Percentiles rank a stretch among this genome's conserved stretches.
These are phyloP conservation scores for Macrostomum cliftonense DNA, from an alignment of 2,888 invertebrate species.

Conservation along the genomic window DNA sequence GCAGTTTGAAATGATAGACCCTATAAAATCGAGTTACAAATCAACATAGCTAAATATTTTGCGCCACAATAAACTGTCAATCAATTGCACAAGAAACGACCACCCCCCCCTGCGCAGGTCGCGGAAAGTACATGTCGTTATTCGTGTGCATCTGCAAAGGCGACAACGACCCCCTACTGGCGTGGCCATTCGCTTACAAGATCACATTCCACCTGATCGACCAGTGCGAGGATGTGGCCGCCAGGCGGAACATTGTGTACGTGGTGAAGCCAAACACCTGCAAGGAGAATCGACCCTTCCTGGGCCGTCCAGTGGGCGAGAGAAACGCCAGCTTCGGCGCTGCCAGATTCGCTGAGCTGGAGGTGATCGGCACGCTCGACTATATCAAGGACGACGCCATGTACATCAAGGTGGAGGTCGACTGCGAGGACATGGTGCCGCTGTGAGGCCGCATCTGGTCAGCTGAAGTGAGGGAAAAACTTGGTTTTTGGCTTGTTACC, in stretches of 20 bases:
- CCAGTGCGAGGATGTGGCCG: slow-evolving; percentile 23
- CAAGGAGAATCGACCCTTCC: slow-evolving; percentile 25
- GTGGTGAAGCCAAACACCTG: slow-evolving; percentile 22
- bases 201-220: slow-evolving; percentile 25
- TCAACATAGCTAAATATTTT: too few species aligned
- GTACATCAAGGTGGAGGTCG: slow-evolving; percentile 17
- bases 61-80: too few species aligned
- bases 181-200: slow-evolving; percentile 25
- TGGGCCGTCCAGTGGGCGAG: slow-evolving; percentile 31
- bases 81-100: too few species aligned
- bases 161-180: slow-evolving; percentile 23
- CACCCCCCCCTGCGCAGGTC: slow-evolving; percentile 15
- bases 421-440: slow-evolving; percentile 14
- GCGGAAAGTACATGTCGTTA: slow-evolving; percentile 23
- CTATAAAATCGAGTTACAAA: too few species aligned
- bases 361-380: slow-evolving; percentile 14
- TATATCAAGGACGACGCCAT: slow-evolving; percentile 18
- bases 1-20: too few species aligned
- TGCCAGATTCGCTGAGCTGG: slow-evolving; percentile 21
- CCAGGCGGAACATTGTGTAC: slow-evolving; percentile 28
- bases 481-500: too few species aligned
- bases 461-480: too few species aligned
- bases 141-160: slow-evolving; percentile 23
- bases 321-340: slow-evolving; percentile 37
- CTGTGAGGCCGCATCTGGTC: too few species aligned